Base-by-base conservation (phyloP, 2,797 vertebrate genomes). In the Erithacus rubecula region DNA sequence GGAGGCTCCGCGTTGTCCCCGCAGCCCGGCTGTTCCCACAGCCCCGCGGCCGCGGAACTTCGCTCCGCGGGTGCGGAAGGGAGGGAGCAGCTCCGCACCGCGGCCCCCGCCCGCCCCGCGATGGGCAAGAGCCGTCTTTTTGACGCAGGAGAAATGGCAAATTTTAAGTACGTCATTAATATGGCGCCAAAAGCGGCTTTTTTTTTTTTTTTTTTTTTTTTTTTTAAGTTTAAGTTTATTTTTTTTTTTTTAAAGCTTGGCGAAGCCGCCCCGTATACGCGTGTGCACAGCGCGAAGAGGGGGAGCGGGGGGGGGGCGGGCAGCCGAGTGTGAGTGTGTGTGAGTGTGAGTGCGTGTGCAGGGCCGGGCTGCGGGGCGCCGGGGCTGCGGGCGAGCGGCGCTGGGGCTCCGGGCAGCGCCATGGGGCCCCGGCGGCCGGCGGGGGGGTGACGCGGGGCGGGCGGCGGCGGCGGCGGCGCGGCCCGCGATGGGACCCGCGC, bases 131-230 rank as follows among this genome's bases (percentile, higher is more conserved):
- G 98, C 98, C 97, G 97, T 97, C 96, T 98, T 98, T 98, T 98
- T 98, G 98, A 98, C 97, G 97, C 98, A 98, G 98, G 97, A 98
- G 97, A 98, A 98, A 98, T 98, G 98, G 96, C 97, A 98, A 98
- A 99, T 99, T 99, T 98, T 98, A 99, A 99, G 99, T 99, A 99
- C 99, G 99, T 99, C 99, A 99, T 99, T 99, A 99, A 99, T 99
- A 99, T 99, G 99, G 99, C 99, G 99, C 99, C 99, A 99, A 99
- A 99, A 99, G 98, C 98, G 47, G 47, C 47, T 98, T 98, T 98
- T 96, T 98, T 97, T 76, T 79, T 62, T 86, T 98, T 98, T 98
- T 76, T 79, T 62, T 86, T 98, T 98, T 98, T 98, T 97, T 76
- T 79, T 68, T 81, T 60, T 23, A 83, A 83, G 77, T 81, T 65